phyloP scores from a whole-genome alignment of 2,797 vertebrate genomes.

The Morus bassanus region DNA sequence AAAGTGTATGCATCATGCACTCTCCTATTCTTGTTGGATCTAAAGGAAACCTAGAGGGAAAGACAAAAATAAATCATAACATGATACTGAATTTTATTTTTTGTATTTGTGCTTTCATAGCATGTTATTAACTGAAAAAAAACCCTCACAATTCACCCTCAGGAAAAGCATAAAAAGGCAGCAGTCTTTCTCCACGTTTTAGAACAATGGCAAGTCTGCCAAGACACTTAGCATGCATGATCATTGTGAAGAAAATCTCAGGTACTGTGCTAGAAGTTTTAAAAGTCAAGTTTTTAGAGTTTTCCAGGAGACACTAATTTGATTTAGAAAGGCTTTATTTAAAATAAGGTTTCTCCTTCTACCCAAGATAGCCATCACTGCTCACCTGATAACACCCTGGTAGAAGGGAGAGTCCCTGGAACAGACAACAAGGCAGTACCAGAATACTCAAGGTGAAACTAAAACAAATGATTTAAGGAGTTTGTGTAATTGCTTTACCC shows the following conservation, averaged over 20 bases:
- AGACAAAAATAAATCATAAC: not conserved
- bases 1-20: slow-evolving; percentile 9
- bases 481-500: not conserved
- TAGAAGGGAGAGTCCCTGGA: not conserved
- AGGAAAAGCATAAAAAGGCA: not conserved
- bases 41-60: slow-evolving; percentile 58
- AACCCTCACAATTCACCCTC: not conserved
- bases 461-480: not conserved
- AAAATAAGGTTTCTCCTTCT: not conserved
- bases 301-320: not conserved
- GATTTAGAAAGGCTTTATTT: not conserved
- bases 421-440: not conserved
- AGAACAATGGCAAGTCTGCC: not conserved
- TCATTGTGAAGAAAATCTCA: not conserved
- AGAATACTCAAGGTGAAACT: not conserved
- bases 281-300: not conserved
- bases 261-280: not conserved
- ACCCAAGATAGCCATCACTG: not conserved
- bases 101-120: not conserved
- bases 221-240: not conserved
- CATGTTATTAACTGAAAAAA: not conserved
- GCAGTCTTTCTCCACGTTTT: not conserved
- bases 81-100: not conserved
- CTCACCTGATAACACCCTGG: not conserved
- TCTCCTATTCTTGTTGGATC: slow-evolving; percentile 47